phyloP scores from a whole-genome alignment of 2,797 vertebrate genomes.

The Sarcophilus harrisii region DNA sequence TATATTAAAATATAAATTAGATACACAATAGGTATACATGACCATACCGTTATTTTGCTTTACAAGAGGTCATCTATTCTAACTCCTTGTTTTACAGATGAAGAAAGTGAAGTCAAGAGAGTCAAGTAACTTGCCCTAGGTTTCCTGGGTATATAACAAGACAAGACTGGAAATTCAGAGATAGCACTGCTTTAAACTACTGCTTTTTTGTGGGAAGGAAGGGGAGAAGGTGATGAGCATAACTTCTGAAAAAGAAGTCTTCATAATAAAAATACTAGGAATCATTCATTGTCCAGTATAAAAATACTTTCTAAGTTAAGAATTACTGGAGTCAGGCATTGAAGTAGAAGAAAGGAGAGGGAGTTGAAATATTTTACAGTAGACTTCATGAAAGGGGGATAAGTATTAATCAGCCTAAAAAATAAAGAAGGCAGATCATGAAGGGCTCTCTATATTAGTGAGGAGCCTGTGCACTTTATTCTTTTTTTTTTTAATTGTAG shows the following conservation, averaged over 20 bases:
- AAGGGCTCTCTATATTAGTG: constrained; percentile 23
- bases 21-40: too few species aligned
- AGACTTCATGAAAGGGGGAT: background rate
- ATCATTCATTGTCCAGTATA: background rate
- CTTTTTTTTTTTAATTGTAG: background rate
- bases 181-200: background rate
- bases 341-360: constrained; percentile 22
- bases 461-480: constrained; percentile 17
- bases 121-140: background rate
- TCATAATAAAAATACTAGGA: constrained; percentile 12
- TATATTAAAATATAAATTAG: too few species aligned
- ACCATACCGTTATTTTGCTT: too few species aligned
- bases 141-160: background rate
- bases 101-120: too few species aligned
- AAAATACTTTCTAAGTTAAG: background rate
- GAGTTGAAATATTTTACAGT: background rate
- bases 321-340: background rate
- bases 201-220: background rate
- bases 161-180: background rate
- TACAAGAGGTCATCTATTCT: too few species aligned
- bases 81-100: too few species aligned
- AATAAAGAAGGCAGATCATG: background rate
- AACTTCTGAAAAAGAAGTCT: background rate
- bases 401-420: constrained; percentile 1
- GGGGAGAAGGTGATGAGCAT: too few species aligned